Conservation (phyloP, 1,140 invertebrate species). For the Sitobion miscanthi region DNA sequence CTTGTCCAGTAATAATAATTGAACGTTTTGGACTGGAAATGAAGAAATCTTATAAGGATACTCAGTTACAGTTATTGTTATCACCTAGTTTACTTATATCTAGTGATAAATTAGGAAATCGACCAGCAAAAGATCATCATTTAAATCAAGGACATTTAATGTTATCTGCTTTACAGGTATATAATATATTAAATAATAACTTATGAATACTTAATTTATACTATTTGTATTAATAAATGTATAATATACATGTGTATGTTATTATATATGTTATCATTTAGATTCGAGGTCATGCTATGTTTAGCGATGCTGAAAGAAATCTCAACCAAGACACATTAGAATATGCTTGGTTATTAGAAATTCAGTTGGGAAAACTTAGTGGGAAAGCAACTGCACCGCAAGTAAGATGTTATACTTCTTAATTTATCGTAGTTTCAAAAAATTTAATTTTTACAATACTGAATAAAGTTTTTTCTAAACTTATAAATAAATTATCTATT, state of each 20-base stretch:
- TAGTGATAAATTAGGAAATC: conserved; percentile 70
- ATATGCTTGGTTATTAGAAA: conserved; percentile 92
- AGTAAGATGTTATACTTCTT: conserved; percentile 58
- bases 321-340: conserved; percentile 94
- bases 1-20: conserved; percentile 87
- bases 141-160: conserved; percentile 88
- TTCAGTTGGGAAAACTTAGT: conserved; percentile 81
- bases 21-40: conserved; percentile 96
- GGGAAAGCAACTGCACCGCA: conserved; percentile 81
- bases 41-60: conserved; percentile 91
- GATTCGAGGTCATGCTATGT: conserved; percentile 95
- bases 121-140: conserved; percentile 71
- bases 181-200: conserved; percentile 31
- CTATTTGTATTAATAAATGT: conserved; percentile 67
- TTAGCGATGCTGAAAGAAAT: conserved; percentile 87
- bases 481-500: neutral
- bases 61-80: conserved; percentile 86
- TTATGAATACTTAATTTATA: neutral
- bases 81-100: conserved; percentile 87
- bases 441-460: neutral
- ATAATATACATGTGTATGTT: conserved; percentile 63
- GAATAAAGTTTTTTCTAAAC: neutral
- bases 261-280: conserved; percentile 70
- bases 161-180: conserved; percentile 84
- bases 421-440: neutral